Conservation (phyloP, 1,140 invertebrate species). For the Drosophila lowei region DNA sequence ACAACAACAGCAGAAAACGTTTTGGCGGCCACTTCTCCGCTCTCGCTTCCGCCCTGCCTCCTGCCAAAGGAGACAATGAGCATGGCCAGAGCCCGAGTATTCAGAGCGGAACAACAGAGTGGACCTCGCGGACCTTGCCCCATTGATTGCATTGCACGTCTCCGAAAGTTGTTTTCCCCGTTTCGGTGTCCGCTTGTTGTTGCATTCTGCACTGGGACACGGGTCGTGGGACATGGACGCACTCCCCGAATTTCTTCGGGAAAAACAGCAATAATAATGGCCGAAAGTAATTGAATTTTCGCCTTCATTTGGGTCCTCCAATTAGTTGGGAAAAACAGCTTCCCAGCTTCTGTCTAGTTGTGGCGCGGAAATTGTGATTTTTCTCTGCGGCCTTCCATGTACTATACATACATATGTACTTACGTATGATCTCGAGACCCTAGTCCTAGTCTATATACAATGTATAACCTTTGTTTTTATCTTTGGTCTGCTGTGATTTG, state of each 20-base stretch:
- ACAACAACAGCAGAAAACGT: slow-evolving; percentile 44
- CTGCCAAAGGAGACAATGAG: not conserved
- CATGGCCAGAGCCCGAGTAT: slow-evolving; percentile 12
- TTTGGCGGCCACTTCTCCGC: slow-evolving; percentile 30
- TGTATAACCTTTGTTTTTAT: not conserved
- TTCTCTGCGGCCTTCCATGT: too few relatives aligned
- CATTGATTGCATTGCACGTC: slow-evolving; percentile 72
- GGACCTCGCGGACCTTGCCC: slow-evolving; percentile 27
- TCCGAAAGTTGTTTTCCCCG: slow-evolving; percentile 27
- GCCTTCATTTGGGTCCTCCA: slow-evolving; percentile 64
- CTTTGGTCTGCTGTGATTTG: not conserved
- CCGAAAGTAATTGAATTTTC: slow-evolving; percentile 74
- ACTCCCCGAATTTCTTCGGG: not conserved
- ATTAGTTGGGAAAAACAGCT: slow-evolving; percentile 46
- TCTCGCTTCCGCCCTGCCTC: too few relatives aligned
- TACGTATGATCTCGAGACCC: too few relatives aligned
- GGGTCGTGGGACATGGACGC: not conserved
- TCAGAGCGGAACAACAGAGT: slow-evolving; percentile 4
- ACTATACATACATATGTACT: too few relatives aligned
- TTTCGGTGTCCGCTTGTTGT: slow-evolving; percentile 22
- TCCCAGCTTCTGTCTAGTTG: not conserved
- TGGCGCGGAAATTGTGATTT: too few relatives aligned
- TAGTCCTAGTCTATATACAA: too few relatives aligned
- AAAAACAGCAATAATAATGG: slow-evolving; percentile 46
- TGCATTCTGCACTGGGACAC: not conserved